A percentile compares a stretch with the other conserved stretches of the same genome.
Conservation (phyloP, 2,113 vertebrate species). For the Irena cyanogastra region DNA sequence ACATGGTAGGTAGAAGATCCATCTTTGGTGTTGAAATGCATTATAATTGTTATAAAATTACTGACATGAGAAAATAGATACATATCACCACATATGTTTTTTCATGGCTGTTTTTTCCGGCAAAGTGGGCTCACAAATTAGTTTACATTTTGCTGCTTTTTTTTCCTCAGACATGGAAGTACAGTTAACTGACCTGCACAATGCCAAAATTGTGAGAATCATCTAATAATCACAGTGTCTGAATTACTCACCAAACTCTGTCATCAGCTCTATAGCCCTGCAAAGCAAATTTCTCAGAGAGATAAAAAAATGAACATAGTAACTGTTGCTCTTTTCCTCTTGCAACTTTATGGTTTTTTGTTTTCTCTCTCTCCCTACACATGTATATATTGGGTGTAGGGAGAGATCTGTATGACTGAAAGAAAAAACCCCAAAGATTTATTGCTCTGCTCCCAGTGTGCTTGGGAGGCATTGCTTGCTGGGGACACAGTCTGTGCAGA, state of each 20-base stretch:
- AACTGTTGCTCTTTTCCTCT: neutral
- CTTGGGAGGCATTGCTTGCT: neutral
- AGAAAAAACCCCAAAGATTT: neutral
- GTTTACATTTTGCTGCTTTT: neutral
- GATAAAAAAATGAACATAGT: neutral
- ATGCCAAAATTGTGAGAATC: neutral
- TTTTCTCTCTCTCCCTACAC: neutral
- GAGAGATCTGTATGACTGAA: neutral
- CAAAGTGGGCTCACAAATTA: no score
- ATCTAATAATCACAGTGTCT: neutral
- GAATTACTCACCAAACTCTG: neutral
- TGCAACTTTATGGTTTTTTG: neutral
- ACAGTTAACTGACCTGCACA: neutral
- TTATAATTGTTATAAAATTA: neutral
- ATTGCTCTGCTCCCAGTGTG: neutral
- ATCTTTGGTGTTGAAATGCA: neutral
- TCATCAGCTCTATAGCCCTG: neutral
- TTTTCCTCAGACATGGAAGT: neutral
- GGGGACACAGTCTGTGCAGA: neutral
- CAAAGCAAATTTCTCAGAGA: neutral
- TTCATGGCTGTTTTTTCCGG: no score
- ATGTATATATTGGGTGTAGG: neutral
- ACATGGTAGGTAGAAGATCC: neutral
- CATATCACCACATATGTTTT: accelerated
- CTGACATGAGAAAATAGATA: neutral